A percentile compares a stretch with the other conserved stretches of the same genome.
These are phyloP conservation scores for Caenorhabditis angaria DNA, from an alignment of 2,888 invertebrate genomes.

Conservation along the genomic window DNA sequence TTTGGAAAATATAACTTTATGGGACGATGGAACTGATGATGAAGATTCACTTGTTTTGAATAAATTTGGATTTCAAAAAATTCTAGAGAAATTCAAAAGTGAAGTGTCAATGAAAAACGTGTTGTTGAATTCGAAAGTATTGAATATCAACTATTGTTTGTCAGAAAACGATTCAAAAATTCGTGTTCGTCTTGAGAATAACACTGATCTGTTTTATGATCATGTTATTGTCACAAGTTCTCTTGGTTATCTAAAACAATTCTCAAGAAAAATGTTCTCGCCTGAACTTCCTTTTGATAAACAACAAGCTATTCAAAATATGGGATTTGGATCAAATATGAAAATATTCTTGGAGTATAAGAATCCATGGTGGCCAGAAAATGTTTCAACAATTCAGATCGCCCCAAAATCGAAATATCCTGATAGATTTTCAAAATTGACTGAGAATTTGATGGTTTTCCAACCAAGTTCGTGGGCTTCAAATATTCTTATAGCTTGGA, in stretches of 20 bases:
- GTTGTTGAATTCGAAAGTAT: constrained; percentile 46
- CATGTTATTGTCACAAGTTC: constrained; percentile 60
- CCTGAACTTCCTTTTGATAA: constrained; percentile 51
- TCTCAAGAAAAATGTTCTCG: constrained; percentile 42
- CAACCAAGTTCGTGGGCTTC: constrained; percentile 53
- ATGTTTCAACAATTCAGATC: constrained; percentile 29
- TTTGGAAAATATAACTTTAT: constrained; percentile 49
- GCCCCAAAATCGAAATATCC: constrained; percentile 20
- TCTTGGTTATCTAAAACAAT: constrained; percentile 57
- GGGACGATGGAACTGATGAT: constrained; percentile 52
- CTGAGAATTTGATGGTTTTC: constrained; percentile 48
- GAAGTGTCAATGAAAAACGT: constrained; percentile 40
- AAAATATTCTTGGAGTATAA: constrained; percentile 64
- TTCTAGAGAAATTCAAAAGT: constrained; percentile 46
- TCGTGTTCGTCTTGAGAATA: constrained; percentile 13
- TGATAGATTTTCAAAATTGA: constrained; percentile 20
- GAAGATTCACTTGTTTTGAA: constrained; percentile 48
- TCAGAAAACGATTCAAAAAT: constrained; percentile 11
- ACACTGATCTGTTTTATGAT: constrained; percentile 31
- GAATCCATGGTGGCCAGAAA: constrained; percentile 54
- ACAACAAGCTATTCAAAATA: constrained; percentile 46
- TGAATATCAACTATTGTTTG: constrained; percentile 33
- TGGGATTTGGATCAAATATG: constrained; percentile 59
- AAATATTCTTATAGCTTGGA: constrained; percentile 53
- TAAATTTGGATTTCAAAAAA: constrained; percentile 47